Evolutionary conservation across 2,888 invertebrate species (phyloP), one percentile per base, ranked within the genome.

Genomic region (Cecidostiba fungosa): DNA sequence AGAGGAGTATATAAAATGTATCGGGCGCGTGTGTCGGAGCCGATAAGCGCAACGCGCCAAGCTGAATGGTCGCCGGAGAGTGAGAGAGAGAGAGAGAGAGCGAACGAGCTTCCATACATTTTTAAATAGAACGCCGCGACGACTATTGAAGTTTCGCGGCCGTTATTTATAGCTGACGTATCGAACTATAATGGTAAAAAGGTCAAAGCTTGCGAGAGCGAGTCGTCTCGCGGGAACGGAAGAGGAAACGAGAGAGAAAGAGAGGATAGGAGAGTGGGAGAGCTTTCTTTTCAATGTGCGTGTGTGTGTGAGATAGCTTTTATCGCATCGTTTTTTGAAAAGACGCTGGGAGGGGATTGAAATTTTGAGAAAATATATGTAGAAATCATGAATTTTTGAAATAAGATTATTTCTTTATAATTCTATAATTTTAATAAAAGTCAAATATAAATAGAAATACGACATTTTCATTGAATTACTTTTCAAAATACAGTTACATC

Each of bases 131-230:
- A 79, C 84, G 66, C 32, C 82, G 70, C 47, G 73, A 32, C 72
- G 79, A 69, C 78, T 66, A 84, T 79, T 79, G 78, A 79, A 74
- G 66, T 84, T 66, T 54, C 54, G 72, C 54, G 59, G 14, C 16
- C 19, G 78, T 84, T 84, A 84, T 84, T 84, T 79, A 84, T 84
- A 84, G 79, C 50, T 66, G 32, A 79, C 79, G 79, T 79, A 77
- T 83, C 74, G 79, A 79, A 79, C 79, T 84, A 79, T 79, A 84
- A 79, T 74, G 79, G 74, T 79, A 79, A 84, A 84, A 84, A 74
- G 62, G 79, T 84, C 84, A 47, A 73, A 84, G 62, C 73, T 50
- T 70, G 29, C 26, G 19, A 47, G 29, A 1, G n/a, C 10, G 39
- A 72, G 39, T 23, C n/a, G 23, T 8, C n/a, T 59, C 54, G 54